Base-by-base conservation (phyloP, 1,140 invertebrate species). In the Heliconius hewitsoni region DNA sequence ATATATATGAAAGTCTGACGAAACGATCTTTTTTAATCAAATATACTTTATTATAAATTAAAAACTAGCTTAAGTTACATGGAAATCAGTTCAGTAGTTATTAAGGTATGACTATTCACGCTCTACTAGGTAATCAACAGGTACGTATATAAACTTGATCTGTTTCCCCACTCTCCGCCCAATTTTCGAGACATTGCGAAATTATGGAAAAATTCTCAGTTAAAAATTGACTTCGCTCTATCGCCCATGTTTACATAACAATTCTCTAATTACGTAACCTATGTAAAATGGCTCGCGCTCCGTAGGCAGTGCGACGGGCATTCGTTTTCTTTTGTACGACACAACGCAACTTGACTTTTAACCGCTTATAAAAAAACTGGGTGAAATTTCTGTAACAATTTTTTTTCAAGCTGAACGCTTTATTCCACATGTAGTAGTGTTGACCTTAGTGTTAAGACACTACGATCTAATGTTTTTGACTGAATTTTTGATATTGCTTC, bases 201-300 rank as follows among this genome's bases (percentile, higher is more conserved):
- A 46, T 46, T 46, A 11, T 46, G 0, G 8, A 23, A 27, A 27
- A 13, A 66, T 30, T 30, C 3, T 6, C 27, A 3, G 27, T 66
- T n/a, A 66, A 66, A 66, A 66, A 27, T 66, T 27, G 11, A 66
- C 27, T 16, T 66, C 9, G 23, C 0, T 66, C 8, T 1, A 4
- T 30, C 27, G 23, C 3, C 23, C 5, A 30, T 27, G 60, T 18
- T 66, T 66, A 16, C 16, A 30, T 66, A 66, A 30, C 27, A 8
- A 50, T 52, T 71, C 19, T 30, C 16, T 46, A 30, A 70, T 66
- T 77, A 77, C 66, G 13, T 78, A 73, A 78, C 42, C 16, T 46
- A 46, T 16, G 50, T 55, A 37, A 55, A 55, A 50, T 74, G 46
- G 27, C 39, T 34, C 46, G 73, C 46, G 50, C 73, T 74, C 55